Percentiles rank a stretch among this genome's conserved stretches.
Evolutionary conservation across 2,113 vertebrate species (phyloP).

Genomic region (Macquaria australasica): DNA sequence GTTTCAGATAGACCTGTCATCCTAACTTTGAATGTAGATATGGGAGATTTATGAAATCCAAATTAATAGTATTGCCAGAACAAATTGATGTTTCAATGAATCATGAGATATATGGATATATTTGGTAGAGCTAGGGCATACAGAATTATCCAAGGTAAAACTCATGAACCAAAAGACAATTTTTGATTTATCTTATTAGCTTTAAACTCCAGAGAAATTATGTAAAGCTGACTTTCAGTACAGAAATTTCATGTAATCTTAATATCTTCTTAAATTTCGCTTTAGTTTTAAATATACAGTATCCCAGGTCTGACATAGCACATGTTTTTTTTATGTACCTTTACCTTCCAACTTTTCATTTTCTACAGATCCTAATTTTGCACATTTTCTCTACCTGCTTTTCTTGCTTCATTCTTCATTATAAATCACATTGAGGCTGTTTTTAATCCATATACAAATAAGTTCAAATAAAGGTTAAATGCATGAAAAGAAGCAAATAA

Average conservation of each 20-base stretch:
- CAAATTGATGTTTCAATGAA: conserved; percentile 34
- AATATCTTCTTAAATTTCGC: neutral
- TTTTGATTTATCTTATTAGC: conserved; percentile 11
- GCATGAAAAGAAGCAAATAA: neutral
- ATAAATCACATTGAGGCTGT: neutral
- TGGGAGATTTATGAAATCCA: conserved; percentile 23
- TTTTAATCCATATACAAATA: conserved; percentile 6
- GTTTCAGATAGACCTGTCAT: conserved; percentile 30
- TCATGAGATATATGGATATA: conserved; percentile 9
- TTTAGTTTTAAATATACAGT: conserved; percentile 14
- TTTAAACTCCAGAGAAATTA: conserved; percentile 21
- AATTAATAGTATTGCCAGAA: conserved; percentile 1
- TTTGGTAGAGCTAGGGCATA: neutral
- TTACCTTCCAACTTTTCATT: conserved; percentile 3
- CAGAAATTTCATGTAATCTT: conserved; percentile 26
- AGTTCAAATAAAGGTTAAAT: conserved; percentile 2
- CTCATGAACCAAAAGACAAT: conserved; percentile 3
- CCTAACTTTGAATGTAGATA: neutral
- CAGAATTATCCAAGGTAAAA: conserved; percentile 21
- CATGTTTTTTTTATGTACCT: neutral
- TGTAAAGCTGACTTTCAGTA: conserved; percentile 31
- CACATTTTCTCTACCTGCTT: neutral
- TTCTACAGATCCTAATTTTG: neutral
- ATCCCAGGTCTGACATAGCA: neutral
- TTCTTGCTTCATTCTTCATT: neutral